These are phyloP conservation scores for Bombus affinis DNA, from an alignment of 1,140 invertebrate genomes.

Conservation along the genomic window DNA sequence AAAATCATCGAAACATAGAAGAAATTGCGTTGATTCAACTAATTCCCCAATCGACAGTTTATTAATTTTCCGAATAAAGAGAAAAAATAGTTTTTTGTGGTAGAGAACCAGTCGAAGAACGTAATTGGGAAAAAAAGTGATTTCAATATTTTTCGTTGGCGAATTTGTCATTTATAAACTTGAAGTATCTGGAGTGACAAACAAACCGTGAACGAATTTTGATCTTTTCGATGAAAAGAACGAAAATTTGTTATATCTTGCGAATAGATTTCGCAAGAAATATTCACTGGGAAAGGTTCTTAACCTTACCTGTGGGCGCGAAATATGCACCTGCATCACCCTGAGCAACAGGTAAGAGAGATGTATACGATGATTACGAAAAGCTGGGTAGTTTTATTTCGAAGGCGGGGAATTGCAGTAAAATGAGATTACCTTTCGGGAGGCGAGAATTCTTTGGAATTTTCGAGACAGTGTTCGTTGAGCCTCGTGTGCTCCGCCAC, in stretches of 20 bases:
- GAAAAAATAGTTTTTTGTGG: background rate
- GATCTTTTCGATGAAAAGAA: background rate
- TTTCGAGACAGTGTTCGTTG: constrained; percentile 31
- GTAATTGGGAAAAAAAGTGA: background rate
- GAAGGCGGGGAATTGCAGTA: background rate
- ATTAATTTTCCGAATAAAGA: background rate
- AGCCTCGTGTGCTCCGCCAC: constrained; percentile 51
- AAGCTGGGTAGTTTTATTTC: background rate
- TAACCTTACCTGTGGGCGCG: constrained; percentile 66
- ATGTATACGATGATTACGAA: background rate
- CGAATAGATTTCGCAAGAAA: background rate
- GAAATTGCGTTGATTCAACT: background rate
- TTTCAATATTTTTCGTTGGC: background rate
- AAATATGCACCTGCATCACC: constrained; percentile 49
- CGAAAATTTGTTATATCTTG: background rate
- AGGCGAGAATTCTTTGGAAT: constrained; percentile 58
- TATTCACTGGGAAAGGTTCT: constrained; percentile 25
- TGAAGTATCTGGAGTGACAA: no score
- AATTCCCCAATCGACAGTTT: background rate
- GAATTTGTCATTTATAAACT: background rate
- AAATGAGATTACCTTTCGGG: constrained; percentile 61
- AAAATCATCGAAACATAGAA: background rate
- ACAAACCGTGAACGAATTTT: background rate
- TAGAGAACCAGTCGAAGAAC: background rate
- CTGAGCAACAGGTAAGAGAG: constrained; percentile 61